phyloP scores from a whole-genome alignment of 2,888 invertebrate species.

The Andrena camellia region DNA sequence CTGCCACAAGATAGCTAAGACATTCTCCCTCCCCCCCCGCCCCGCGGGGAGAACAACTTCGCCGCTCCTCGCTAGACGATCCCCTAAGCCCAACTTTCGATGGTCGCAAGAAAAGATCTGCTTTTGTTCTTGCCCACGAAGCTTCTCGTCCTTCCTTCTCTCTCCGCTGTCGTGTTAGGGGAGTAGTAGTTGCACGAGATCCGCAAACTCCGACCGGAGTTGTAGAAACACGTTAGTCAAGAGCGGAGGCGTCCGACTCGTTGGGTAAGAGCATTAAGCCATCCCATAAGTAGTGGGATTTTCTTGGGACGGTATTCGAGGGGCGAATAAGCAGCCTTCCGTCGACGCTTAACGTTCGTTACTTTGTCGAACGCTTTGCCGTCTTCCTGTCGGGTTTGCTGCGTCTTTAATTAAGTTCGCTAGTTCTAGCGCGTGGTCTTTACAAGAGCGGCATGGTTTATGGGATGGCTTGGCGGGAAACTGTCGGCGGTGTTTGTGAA shows the following conservation, averaged over 20 bases:
- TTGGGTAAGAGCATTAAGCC: not conserved
- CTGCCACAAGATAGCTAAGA: not conserved
- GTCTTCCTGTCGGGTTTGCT: not conserved
- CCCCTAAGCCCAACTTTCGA: not conserved
- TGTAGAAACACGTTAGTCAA: no score
- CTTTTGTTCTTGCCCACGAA: constrained; percentile 48
- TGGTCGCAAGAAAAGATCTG: constrained; percentile 53
- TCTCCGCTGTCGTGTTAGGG: not conserved
- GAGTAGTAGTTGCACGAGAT: not conserved
- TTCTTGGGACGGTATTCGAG: not conserved
- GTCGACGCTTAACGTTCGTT: not conserved
- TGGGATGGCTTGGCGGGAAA: not conserved
- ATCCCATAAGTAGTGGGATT: not conserved
- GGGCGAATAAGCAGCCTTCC: no score
- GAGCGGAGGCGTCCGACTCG: not conserved
- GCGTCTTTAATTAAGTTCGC: not conserved
- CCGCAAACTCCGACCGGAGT: not conserved
- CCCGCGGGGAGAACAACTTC: not conserved
- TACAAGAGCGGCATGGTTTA: not conserved
- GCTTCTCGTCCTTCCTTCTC: not conserved
- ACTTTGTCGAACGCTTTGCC: not conserved
- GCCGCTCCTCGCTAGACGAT: not conserved
- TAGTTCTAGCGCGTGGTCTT: not conserved
- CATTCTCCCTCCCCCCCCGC: no score
- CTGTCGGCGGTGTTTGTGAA: not conserved